A percentile compares a stretch with the other conserved stretches of the same genome.
These are phyloP conservation scores for Lithobates pipiens DNA, from an alignment of 2,797 vertebrate species.

Conservation along the genomic window DNA sequence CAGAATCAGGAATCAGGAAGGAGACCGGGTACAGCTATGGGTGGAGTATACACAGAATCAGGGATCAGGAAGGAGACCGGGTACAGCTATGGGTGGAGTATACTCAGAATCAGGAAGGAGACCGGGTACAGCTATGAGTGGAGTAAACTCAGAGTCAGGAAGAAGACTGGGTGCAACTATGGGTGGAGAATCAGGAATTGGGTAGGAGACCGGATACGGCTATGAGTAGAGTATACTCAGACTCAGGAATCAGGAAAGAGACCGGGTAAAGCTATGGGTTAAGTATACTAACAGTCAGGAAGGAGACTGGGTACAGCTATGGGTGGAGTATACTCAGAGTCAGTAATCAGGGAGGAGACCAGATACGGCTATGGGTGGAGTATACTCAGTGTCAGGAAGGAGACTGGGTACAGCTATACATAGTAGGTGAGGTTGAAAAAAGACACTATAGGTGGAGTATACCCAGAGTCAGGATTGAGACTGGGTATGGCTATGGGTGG, in stretches of 20 bases:
- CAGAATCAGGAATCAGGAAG: background rate
- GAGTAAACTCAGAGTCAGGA: background rate
- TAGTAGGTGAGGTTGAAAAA: too few species aligned
- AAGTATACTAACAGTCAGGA: background rate
- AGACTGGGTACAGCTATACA: background rate
- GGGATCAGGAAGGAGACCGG: background rate
- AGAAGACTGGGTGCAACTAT: background rate
- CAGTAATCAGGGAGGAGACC: background rate
- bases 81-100: background rate
- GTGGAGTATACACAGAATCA: background rate
- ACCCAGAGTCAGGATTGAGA: background rate
- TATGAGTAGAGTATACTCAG: background rate
- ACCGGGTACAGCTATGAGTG: background rate
- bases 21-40: background rate
- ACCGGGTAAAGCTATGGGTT: background rate
- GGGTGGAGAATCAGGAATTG: background rate
- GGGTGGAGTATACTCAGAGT: background rate
- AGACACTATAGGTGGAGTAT: background rate
- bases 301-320: background rate
- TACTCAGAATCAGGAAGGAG: background rate
- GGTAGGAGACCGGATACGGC: background rate
- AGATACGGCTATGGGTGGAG: background rate
- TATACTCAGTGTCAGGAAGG: slow-evolving; percentile 2
- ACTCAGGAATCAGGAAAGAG: background rate
- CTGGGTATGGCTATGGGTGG: background rate